phyloP scores from a whole-genome alignment of 2,888 invertebrate species.

The Bembecia ichneumoniformis region DNA sequence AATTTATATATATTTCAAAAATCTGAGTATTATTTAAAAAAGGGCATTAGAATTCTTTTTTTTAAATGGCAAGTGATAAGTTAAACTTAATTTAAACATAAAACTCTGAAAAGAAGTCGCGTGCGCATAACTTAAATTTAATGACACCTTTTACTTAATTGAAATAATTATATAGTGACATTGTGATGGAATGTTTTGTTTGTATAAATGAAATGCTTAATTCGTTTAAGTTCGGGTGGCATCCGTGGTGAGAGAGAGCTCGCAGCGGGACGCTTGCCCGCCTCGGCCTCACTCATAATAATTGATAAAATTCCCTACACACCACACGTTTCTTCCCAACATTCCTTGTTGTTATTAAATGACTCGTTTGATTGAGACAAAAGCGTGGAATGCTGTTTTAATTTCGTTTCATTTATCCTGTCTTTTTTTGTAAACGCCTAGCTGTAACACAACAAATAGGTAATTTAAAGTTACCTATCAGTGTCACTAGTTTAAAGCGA shows the following conservation, averaged over 20 bases:
- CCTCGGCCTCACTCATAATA: conserved; percentile 29
- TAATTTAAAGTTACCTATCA: too few relatives aligned
- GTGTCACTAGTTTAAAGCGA: too few relatives aligned
- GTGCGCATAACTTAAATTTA: not conserved
- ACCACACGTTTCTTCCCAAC: conserved; percentile 43
- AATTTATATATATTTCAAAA: too few relatives aligned
- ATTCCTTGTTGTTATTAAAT: conserved; percentile 43
- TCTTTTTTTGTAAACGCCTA: too few relatives aligned
- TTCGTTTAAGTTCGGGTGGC: not conserved
- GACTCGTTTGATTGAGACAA: conserved; percentile 29
- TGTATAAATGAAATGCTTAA: too few relatives aligned
- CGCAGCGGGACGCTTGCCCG: conserved; percentile 36
- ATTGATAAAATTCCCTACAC: conserved; percentile 62
- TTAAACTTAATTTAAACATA: too few relatives aligned
- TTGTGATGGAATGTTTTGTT: conserved; percentile 1
- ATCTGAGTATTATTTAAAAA: too few relatives aligned
- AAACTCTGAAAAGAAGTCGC: too few relatives aligned
- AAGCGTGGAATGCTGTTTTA: conserved; percentile 4
- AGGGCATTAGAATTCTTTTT: too few relatives aligned
- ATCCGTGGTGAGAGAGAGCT: too few relatives aligned
- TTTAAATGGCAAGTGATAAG: too few relatives aligned
- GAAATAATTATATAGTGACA: conserved; percentile 1
- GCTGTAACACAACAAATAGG: too few relatives aligned
- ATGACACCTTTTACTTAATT: not conserved
- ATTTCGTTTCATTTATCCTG: not conserved